A percentile compares a stretch with the other conserved stretches of the same genome.
Conservation (phyloP, 2,888 invertebrate species). For the Sisyra terminalis region DNA sequence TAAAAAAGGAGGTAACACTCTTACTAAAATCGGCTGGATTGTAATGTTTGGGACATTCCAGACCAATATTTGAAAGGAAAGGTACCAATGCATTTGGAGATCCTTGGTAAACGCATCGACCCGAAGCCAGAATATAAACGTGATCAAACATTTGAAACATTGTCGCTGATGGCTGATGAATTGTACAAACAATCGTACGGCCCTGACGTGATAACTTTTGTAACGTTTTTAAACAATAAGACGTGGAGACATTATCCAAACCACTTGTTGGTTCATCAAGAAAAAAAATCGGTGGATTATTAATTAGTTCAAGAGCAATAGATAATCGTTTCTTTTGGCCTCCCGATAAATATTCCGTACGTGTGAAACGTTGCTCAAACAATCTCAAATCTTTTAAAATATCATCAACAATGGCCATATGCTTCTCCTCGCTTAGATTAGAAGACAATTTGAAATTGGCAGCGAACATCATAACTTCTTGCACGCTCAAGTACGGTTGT, state of each 20-base stretch:
- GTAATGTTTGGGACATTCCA: constrained; percentile 44
- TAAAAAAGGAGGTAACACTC: constrained; percentile 16
- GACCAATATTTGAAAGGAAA: constrained; percentile 33
- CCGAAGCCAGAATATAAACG: constrained; percentile 46
- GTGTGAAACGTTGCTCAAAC: constrained; percentile 42
- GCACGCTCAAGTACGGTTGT: constrained; percentile 53
- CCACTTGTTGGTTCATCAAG: constrained; percentile 70
- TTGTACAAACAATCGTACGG: constrained; percentile 49
- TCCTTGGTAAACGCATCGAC: constrained; percentile 48
- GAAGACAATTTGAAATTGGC: constrained; percentile 54
- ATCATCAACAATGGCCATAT: constrained; percentile 2
- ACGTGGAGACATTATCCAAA: constrained; percentile 45
- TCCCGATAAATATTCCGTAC: constrained; percentile 47
- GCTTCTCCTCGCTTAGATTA: constrained; percentile 22
- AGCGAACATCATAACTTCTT: constrained; percentile 63
- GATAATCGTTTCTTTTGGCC: constrained; percentile 68
- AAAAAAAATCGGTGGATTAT: constrained; percentile 71
- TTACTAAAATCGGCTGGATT: constrained; percentile 56
- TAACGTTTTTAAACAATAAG: constrained; percentile 40
- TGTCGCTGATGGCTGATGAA: constrained; percentile 50
- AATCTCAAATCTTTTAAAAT: constrained; percentile 32
- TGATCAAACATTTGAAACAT: constrained; percentile 45
- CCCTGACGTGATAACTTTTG: constrained; percentile 41
- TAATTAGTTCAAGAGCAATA: constrained; percentile 66
- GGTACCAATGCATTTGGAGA: constrained; percentile 41